Conservation (phyloP, 2,113 vertebrate species). For the Dasyurus viverrinus region DNA sequence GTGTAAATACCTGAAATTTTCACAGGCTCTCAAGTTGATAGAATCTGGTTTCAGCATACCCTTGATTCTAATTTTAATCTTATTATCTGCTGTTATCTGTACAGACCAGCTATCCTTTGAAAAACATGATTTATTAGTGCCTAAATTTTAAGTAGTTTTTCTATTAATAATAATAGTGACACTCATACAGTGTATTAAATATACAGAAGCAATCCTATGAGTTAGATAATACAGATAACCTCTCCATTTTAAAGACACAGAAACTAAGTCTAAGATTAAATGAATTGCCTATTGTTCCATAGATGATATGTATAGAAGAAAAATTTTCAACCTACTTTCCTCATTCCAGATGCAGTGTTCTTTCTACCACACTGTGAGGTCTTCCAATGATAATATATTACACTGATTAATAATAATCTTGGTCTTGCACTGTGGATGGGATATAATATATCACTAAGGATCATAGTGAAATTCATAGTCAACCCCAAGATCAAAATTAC, state of each 20-base stretch:
- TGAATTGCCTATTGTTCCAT: neutral
- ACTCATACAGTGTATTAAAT: neutral
- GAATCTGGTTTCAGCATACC: neutral
- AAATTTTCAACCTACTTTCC: neutral
- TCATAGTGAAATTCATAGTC: neutral
- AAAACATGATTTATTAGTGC: neutral
- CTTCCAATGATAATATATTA: neutral
- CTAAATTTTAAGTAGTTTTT: neutral
- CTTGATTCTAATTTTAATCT: neutral
- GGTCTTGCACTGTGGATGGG: too few species aligned
- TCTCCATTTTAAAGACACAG: neutral
- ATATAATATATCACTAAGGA: fast-evolving
- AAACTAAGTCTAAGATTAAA: neutral
- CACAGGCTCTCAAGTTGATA: neutral
- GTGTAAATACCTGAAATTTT: neutral
- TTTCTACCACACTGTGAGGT: neutral
- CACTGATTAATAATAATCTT: neutral
- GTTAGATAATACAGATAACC: neutral
- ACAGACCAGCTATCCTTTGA: neutral
- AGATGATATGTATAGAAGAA: neutral
- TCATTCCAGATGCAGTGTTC: neutral
- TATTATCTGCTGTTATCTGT: neutral
- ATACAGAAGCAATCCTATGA: neutral
- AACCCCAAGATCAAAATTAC: neutral
- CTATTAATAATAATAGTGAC: neutral